Evolutionary conservation across 2,888 invertebrate genomes (phyloP), one percentile per base, ranked within the genome.

Genomic region (Anodontia alba): DNA sequence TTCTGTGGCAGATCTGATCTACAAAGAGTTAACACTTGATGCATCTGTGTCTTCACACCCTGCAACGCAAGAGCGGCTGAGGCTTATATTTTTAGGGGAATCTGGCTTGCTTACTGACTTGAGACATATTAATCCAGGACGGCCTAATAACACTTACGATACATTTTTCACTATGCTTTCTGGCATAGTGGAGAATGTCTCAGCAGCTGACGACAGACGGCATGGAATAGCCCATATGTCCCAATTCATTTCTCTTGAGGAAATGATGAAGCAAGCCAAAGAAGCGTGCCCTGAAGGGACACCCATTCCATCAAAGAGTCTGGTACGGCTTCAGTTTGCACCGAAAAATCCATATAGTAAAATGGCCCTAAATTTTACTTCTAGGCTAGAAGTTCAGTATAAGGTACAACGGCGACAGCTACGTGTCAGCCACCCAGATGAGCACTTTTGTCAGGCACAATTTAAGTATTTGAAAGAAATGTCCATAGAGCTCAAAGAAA

Each of bases 181-280:
- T 1, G 73, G 33, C 1, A 10, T 75, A 5, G 69, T 83, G 3
- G 81, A 76, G 49, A 26, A 49, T 0, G 20, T 66, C 0, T 73
- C 83, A 7, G 81, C 83, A 20, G 81, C 81, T 5, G 84, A 86
- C 76, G 84, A 86, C 8, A n/a, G 78, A 15, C 33, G 81, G n/a
- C 82, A 85, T 57, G 70, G 70, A 38, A 57, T 49, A 36, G 51
- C 76, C 15, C 85, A 85, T 51, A 5, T 87, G 62, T 76, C 75
- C 8, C 26, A 85, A 23, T 81, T 36, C 23, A 15, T 86, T 20
- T 87, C 83, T 3, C 1, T 86, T 15, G 36, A 71, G 15, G 81
- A 78, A 15, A 17, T 84, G 46, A 80, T 86, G 0, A 15, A 46
- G 2, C 54, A 78, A 73, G 51, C 84, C 10, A 71, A 36, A 29